A percentile compares a stretch with the other conserved stretches of the same genome.
These are phyloP conservation scores for Hartigia nigra DNA, from an alignment of 2,888 invertebrate genomes.

Conservation along the genomic window DNA sequence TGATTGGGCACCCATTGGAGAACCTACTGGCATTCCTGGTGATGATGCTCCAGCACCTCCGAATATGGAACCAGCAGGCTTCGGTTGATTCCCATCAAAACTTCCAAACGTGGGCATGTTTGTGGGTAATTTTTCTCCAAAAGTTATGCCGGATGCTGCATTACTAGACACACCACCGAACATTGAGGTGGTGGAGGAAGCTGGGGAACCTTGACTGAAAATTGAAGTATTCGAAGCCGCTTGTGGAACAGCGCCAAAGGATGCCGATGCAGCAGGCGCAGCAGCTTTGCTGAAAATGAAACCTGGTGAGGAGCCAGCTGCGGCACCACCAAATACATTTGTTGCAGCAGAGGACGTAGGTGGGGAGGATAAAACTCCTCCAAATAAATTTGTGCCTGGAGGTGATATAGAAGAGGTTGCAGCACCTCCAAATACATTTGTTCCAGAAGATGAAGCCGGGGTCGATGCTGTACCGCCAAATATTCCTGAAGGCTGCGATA, in stretches of 20 bases:
- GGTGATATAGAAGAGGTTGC: not conserved
- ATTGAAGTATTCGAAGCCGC: conserved; percentile 26
- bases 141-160: conserved; percentile 1
- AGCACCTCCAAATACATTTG: not conserved
- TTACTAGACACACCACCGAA: conserved; percentile 34
- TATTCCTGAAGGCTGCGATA: not conserved
- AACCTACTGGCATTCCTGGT: not conserved
- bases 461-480: not conserved
- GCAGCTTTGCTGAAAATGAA: conserved; percentile 14
- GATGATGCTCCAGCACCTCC: conserved; percentile 7
- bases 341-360: not conserved
- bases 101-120: not conserved
- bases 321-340: conserved; percentile 16
- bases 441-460: not conserved
- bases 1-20: not conserved
- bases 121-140: not conserved
- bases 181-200: conserved; percentile 27
- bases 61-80: conserved; percentile 14
- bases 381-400: not conserved
- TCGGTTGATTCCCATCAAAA: not conserved
- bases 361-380: not conserved
- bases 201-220: conserved; percentile 29
- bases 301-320: conserved; percentile 18
- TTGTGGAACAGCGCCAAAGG: conserved; percentile 24
- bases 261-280: conserved; percentile 17